Evolutionary conservation across 1,140 invertebrate genomes (phyloP).

Genomic region (Temnothorax nylanderi): DNA sequence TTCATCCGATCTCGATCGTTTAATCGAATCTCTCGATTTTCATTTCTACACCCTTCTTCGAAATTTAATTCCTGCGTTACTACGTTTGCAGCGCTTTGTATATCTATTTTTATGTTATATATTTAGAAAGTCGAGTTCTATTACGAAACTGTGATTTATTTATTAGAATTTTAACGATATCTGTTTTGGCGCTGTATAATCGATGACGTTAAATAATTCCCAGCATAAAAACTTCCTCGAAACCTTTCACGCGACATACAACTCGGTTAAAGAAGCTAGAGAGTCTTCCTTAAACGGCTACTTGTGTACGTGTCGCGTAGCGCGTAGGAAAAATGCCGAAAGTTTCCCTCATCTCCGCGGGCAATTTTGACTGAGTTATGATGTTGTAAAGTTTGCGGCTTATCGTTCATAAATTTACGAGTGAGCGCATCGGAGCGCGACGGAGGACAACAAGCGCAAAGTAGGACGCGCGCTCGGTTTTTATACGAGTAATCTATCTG

Average conservation of each 20-base stretch:
- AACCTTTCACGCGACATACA: neutral
- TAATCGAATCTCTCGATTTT: neutral
- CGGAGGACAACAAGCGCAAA: conserved; percentile 41
- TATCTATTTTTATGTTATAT: neutral
- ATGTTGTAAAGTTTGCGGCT: conserved; percentile 53
- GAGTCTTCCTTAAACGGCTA: conserved; percentile 10
- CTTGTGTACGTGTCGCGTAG: conserved; percentile 37
- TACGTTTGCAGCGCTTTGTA: neutral
- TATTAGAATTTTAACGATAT: neutral
- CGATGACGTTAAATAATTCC: conserved; percentile 23
- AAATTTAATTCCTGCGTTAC: conserved; percentile 17
- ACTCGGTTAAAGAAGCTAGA: conserved; percentile 1
- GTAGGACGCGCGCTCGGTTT: conserved; percentile 38
- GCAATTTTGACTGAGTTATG: conserved; percentile 60
- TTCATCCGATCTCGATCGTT: conserved; percentile 9
- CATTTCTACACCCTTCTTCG: neutral
- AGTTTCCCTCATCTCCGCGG: conserved; percentile 40
- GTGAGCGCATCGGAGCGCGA: conserved; percentile 19
- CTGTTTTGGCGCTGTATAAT: neutral
- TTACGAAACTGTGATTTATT: conserved; percentile 12
- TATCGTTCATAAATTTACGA: conserved; percentile 61
- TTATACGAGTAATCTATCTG: conserved; percentile 33
- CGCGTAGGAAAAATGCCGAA: conserved; percentile 51
- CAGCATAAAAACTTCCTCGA: neutral
- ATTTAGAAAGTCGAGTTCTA: neutral